Evolutionary conservation across 2,888 invertebrate species (phyloP), one percentile per base, ranked within the genome.

Genomic region (Patella ulyssiponensis): DNA sequence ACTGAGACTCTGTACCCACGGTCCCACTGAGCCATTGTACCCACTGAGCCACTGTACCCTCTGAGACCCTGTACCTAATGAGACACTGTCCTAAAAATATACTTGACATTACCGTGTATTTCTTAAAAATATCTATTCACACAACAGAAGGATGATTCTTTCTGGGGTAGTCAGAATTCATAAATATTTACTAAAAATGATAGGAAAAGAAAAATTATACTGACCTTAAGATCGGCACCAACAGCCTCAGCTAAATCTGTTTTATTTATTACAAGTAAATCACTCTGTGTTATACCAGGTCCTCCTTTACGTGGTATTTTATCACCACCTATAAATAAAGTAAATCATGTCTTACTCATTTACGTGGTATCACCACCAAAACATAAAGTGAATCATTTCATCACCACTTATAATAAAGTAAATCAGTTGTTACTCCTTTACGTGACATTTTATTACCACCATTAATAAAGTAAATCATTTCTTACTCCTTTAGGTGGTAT

Each of bases 251-350:
- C 90, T 9, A 91, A 85, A 81, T 90, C 90, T 14, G 88, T 89
- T 82, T 91, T 91, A 80, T 91, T 91, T 74, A 91, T 86, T 12
- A 91, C 89, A 20, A 91, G 77, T 23, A 91, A 80, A 74, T 90
- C 91, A 79, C 90, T 90, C 80, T 91, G 89, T 12, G 90, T 89
- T 33, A 90, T 90, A 5, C 90, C 90, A 5, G 90, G 90, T 1
- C 90, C 90, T 9, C 90, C 90, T 82, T 91, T 91, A 7, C 89
- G 80, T 0, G 90, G 90, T 58, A 91, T 86, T 81, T 90, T 91
- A 78, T 90, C 89, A 2, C 91, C 91, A 58, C 91, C 90, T 89
- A 69, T 12, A 79, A 69, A 15, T 71, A 33, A 15, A 76, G 71
- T 14, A 58, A 51, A 69, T 12, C 9, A 71, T 5, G 33, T 15